These are phyloP conservation scores for Slavum lentiscoides DNA, from an alignment of 2,888 invertebrate species.

Conservation along the genomic window DNA sequence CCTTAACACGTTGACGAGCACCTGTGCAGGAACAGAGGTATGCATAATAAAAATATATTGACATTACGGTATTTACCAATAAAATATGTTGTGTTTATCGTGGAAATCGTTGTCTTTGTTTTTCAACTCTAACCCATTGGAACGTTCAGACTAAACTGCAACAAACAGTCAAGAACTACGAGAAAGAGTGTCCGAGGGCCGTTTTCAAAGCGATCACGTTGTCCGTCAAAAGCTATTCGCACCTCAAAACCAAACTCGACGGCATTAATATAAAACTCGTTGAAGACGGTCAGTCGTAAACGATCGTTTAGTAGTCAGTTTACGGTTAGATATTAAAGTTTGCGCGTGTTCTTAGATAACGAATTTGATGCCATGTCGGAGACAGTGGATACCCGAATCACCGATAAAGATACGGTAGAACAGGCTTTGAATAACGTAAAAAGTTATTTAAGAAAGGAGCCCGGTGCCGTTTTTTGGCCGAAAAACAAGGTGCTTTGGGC, in stretches of 20 bases:
- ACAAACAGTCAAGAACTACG: not conserved
- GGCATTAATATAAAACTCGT: not conserved
- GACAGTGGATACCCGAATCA: not conserved
- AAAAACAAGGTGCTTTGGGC: constrained; percentile 1
- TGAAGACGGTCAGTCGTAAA: not conserved
- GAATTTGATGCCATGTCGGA: not conserved
- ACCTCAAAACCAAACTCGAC: not conserved
- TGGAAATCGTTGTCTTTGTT: too few relatives aligned
- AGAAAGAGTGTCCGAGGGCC: not conserved
- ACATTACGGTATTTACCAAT: not conserved
- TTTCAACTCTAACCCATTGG: too few relatives aligned
- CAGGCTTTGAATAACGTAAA: not conserved
- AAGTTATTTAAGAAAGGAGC: not conserved
- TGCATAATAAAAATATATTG: not conserved
- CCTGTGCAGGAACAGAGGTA: not conserved
- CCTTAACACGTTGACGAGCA: not conserved
- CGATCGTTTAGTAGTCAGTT: not conserved
- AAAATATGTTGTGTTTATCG: not conserved
- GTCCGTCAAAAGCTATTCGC: not conserved
- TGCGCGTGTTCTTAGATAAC: not conserved
- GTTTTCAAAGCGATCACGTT: not conserved
- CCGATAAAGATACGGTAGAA: not conserved
- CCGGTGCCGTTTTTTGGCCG: not conserved
- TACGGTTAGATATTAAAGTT: not conserved
- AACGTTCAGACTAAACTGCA: not conserved